Evolutionary conservation across 2,888 invertebrate species (phyloP).

Genomic region (Dolichopus griseipennis): DNA sequence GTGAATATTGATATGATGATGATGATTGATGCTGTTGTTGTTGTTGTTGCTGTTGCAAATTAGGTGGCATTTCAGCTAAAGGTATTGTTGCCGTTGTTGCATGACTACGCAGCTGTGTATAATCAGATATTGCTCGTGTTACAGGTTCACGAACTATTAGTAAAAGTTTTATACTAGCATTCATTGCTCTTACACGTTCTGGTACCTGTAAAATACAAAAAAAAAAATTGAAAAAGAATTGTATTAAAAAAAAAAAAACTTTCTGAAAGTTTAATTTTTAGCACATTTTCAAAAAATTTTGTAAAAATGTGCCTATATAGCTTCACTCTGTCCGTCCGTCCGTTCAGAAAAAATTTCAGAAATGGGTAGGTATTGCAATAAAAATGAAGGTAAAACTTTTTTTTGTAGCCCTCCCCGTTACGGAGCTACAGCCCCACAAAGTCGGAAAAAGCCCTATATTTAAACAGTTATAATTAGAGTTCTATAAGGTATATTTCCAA

Average conservation of each 20-base stretch:
- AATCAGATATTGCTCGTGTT: slow-evolving; percentile 91
- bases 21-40: slow-evolving; percentile 18
- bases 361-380: too few relatives aligned
- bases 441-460: too few relatives aligned
- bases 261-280: too few relatives aligned
- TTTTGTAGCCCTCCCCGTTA: too few relatives aligned
- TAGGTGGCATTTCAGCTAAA: slow-evolving; percentile 29
- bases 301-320: too few relatives aligned
- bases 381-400: too few relatives aligned
- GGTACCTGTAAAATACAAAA: slow-evolving; percentile 58
- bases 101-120: slow-evolving; percentile 82
- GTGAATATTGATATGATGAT: slow-evolving; percentile 8
- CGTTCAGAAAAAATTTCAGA: too few relatives aligned
- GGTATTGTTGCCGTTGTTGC: slow-evolving; percentile 65
- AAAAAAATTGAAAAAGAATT: slow-evolving; percentile 5
- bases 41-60: slow-evolving; percentile 18
- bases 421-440: too few relatives aligned
- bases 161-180: slow-evolving; percentile 80
- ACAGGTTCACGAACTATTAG: slow-evolving; percentile 94
- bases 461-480: too few relatives aligned
- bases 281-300: too few relatives aligned
- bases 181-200: slow-evolving; percentile 88
- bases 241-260: background rate
- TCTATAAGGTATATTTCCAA: too few relatives aligned
- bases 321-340: too few relatives aligned